Evolutionary conservation across 2,888 invertebrate genomes (phyloP), one percentile per base, ranked within the genome.

Genomic region (Melanotus villosus): DNA sequence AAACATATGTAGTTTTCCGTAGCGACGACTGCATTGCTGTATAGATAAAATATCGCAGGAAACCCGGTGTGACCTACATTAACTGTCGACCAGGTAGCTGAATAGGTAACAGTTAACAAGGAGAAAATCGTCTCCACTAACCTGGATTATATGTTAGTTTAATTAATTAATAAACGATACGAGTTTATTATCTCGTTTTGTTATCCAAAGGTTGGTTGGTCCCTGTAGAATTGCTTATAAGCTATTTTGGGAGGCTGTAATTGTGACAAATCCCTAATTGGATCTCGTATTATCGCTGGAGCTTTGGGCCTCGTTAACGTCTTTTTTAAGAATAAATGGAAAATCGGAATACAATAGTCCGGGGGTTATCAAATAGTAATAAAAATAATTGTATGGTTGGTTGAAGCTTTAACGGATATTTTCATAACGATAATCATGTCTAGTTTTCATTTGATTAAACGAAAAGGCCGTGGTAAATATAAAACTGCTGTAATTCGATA

Each of bases 11-110:
- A 58, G 16, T 41, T 41, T 58, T 58, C 26, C 26, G 16, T 58
- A 41, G 34, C 16, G 26, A 2, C n/a, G 41, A 58, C 57, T 58
- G 57, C 57, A 58, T 41, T 58, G 57, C 57, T 21, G 41, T 41
- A 58, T 16, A 26, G 23, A 50, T 21, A 14, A n/a, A 4, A 18
- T 26, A 41, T 38, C 38, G n/a, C 10, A 41, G 18, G 21, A 14
- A 34, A 18, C 19, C 19, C 14, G 36, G 38, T 57, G 41, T 58
- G 57, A 58, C 57, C 57, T 58, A 58, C 41, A 26, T 58, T 12
- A 18, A 23, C 9, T 14, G n/a, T 21, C 19, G 16, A 12, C 19
- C n/a, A 19, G 21, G 34, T 18, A 43, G 1, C 10, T 10, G 1
- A 16, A 9, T 19, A 43, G 2, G 7, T 10, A 0, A 34, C 1